Percentiles rank a stretch among this genome's conserved stretches.
Evolutionary conservation across 2,888 invertebrate species (phyloP).

Genomic region (Macrophya annulata): DNA sequence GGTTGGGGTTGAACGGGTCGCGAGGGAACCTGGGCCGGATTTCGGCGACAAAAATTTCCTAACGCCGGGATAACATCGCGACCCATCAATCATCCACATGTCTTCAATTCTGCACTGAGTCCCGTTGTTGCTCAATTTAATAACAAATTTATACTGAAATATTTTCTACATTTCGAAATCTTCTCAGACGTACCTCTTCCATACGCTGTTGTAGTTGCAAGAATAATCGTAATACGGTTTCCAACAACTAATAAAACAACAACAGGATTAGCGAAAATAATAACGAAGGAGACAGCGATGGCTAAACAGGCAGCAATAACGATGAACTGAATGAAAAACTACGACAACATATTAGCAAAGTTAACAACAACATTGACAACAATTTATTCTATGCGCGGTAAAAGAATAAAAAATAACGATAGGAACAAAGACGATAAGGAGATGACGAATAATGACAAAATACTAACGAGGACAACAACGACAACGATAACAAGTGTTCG

Average conservation of each 20-base stretch:
- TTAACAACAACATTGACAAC: background rate
- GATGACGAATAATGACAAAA: background rate
- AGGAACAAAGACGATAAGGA: background rate
- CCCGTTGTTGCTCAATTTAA: slow-evolving; percentile 30
- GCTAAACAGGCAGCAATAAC: background rate
- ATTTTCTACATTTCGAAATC: background rate
- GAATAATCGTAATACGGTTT: background rate
- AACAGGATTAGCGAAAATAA: background rate
- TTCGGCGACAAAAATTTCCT: slow-evolving; percentile 43
- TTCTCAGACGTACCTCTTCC: background rate
- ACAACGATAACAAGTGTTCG: background rate
- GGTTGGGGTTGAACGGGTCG: slow-evolving; percentile 43
- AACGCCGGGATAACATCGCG: slow-evolving; percentile 42
- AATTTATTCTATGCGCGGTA: background rate
- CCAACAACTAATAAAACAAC: background rate
- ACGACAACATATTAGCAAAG: background rate
- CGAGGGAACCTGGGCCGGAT: slow-evolving; percentile 46
- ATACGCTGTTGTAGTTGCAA: background rate
- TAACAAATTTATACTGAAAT: slow-evolving; percentile 4
- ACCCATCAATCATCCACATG: slow-evolving; percentile 41
- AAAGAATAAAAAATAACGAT: background rate
- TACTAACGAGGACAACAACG: background rate
- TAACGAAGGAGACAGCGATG: background rate
- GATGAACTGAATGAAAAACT: background rate
- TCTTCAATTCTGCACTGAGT: slow-evolving; percentile 28